Base-by-base conservation (phyloP, 2,888 invertebrate species). In the Sinhomidia bicolor region DNA sequence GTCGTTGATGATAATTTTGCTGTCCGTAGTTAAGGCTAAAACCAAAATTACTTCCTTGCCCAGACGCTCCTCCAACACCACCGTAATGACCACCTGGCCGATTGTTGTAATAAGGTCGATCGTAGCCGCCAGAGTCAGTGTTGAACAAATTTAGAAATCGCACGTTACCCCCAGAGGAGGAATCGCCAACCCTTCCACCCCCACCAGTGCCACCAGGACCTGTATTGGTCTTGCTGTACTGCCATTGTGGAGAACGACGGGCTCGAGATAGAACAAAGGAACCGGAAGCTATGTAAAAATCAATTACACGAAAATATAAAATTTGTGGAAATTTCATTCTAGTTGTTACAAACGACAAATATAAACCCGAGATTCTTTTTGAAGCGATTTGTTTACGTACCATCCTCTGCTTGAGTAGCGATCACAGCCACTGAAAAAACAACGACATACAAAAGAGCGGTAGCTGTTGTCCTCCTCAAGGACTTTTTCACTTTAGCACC, bases 221-320 rank as follows among this genome's bases (percentile, higher is more conserved):
- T n/a, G n/a, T n/a, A n/a, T n/a, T n/a, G n/a, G n/a, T 2, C 20
- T 79, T 54, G 7, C 36, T 20, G 23, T 79, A 79, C 36, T 79
- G 79, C 57, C 54, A 79, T 60, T 79, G 79, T 12, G 79, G 79
- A 41, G 79, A 79, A 36, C 79, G 54, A 10, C 60, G 54, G 4
- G n/a, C 79, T 17, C 79, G 79, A 26, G 79, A 36, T 20, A 36
- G 54, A 2, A 78, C 17, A 14, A 54, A 78, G 12, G 26, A 4
- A 23, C 17, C 10, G n/a, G 29, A 51, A 9, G 54, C 78, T 78
- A 14, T 32, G 14, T 44, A 29, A 54, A 78, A 23, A 47, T 76
- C 1, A 76, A 76, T n/a, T 36, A n/a, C n/a, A n/a, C n/a, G n/a
- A n/a, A n/a, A n/a, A n/a, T n/a, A n/a, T n/a, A n/a, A n/a, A n/a